Base-by-base conservation (phyloP, 1,140 invertebrate species). In the Pseudoatta argentina region DNA sequence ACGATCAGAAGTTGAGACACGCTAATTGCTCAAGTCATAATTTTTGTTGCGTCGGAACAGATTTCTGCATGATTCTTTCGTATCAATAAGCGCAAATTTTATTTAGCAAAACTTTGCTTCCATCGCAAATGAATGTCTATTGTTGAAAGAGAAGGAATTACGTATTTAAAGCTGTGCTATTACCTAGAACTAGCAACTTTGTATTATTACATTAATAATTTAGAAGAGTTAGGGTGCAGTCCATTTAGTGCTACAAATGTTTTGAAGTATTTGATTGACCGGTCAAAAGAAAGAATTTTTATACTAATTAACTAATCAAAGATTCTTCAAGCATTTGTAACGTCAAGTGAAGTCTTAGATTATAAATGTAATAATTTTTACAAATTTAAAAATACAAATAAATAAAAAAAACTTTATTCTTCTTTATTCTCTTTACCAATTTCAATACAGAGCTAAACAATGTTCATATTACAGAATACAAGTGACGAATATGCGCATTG, bases 1-100 rank as follows among this genome's bases (percentile, higher is more conserved):
- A 63, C 18, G 69, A 63, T 75, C 55, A 51, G 18, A 75, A 61
- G 79, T 73, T 83, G 12, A 51, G 12, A 27, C 24, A 39, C 34
- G 12, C 39, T 82, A 73, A 83, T 83, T 75, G 69, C 27, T 27
- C 53, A 48, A 61, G 53, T 73, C 57, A 73, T 63, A 51, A 73
- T 14, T 83, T n/a, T 61, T 75, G 53, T 61, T 73, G 34, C 12
- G 14, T 30, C 7, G 48, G 27, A 78, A 39, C 55, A 73, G 55
- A 73, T 72, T 71, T 55, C 48, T 30, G 10, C 39, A 59, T 14
- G 53, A 73, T 27, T 73, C n/a, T 73, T 59, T 51, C 18, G 14
- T 75, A 51, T 75, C 24, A 39, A 34, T 24, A 61, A 73, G 51
- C 44, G 30, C 8, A 24, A 61, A 75, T 48, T 57, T 73, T 48